Percentiles rank a stretch among this genome's conserved stretches.
Conservation (phyloP, 2,888 invertebrate species). For the Eupithecia vulgata region DNA sequence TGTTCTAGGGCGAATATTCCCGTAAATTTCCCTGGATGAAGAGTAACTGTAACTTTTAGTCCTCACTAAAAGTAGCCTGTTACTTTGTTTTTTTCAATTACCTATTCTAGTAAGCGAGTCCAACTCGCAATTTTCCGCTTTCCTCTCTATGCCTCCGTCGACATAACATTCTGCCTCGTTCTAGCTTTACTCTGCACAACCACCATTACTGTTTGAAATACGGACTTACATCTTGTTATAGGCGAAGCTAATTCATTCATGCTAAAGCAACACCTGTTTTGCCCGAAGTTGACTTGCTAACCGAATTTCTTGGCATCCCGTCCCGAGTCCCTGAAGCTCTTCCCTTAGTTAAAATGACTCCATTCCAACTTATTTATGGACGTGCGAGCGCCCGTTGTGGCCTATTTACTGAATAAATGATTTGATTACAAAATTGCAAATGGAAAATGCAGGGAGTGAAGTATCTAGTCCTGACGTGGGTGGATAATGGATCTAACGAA, state of each 20-base stretch:
- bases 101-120: too few species aligned
- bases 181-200: too few species aligned
- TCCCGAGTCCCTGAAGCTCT: constrained; percentile 27
- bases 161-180: too few species aligned
- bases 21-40: too few species aligned
- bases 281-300: constrained; percentile 11
- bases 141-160: too few species aligned
- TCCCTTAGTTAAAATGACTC: constrained; percentile 42
- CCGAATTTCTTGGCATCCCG: constrained; percentile 40
- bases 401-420: constrained; percentile 50
- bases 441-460: constrained; percentile 44
- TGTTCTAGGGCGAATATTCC: too few species aligned
- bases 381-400: constrained; percentile 46
- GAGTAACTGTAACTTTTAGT: too few species aligned
- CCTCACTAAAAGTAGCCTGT: too few species aligned
- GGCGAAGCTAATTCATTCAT: not conserved
- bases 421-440: constrained; percentile 50
- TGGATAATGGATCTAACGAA: constrained; percentile 37
- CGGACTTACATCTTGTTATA: not conserved
- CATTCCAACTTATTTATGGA: constrained; percentile 46
- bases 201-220: not conserved
- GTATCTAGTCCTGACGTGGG: constrained; percentile 38
- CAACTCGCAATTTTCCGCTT: too few species aligned
- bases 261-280: constrained; percentile 11
- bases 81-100: too few species aligned